Evolutionary conservation across 2,113 vertebrate species (phyloP).

Genomic region (Cyprinodon brontotheroides): DNA sequence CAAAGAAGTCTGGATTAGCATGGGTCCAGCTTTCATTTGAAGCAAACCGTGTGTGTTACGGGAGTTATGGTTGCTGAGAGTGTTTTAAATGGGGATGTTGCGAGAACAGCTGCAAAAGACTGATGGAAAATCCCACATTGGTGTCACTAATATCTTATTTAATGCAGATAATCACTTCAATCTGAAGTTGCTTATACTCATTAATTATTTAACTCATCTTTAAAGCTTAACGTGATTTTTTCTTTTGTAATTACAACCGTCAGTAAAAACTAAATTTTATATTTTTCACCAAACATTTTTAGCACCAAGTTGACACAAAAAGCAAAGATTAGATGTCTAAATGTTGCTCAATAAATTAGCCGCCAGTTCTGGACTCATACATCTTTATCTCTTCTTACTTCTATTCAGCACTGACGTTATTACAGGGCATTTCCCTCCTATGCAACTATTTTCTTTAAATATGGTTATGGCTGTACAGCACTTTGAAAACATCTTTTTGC

Average conservation of each 20-base stretch:
- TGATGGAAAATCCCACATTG: conserved; percentile 5
- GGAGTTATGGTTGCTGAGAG: conserved; percentile 38
- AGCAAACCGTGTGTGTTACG: conserved; percentile 67
- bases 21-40: conserved; percentile 43
- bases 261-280: too few relatives aligned
- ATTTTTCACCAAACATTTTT: neutral
- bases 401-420: neutral
- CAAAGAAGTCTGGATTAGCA: conserved; percentile 16
- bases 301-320: neutral
- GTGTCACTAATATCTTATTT: neutral
- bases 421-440: neutral
- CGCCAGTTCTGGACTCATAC: too few relatives aligned
- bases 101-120: conserved; percentile 33
- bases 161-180: neutral
- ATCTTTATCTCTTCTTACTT: neutral
- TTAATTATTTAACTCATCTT: neutral
- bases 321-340: too few relatives aligned
- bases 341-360: neutral
- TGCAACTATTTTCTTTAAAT: neutral
- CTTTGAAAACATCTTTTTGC: neutral
- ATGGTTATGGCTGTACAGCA: neutral
- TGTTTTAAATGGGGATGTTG: conserved; percentile 46
- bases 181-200: too few relatives aligned
- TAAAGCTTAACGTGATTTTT: neutral
- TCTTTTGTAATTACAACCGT: too few relatives aligned